Base-by-base conservation (phyloP, 30 jellyfish, hydroid and myxozoan species). In the Aurelia aurita complex sp. Pacific region DNA sequence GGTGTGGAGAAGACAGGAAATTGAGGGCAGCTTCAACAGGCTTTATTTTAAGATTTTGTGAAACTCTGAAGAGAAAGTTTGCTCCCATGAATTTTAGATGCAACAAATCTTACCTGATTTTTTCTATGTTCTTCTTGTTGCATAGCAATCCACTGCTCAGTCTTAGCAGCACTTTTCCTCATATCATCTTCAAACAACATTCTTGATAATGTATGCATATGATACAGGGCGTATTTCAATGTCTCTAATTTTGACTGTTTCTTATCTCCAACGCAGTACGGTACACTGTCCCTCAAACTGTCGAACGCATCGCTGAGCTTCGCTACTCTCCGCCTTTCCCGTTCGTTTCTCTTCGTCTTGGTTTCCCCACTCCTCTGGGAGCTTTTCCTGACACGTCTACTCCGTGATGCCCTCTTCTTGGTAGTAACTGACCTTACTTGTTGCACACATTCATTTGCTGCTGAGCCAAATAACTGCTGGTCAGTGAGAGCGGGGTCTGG, bases 281-380 rank as follows among this genome's bases (percentile, higher is more conserved):
- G 96, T 62, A 88, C 96, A 36, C 93, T 64, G 88, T 88, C 91
- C 35, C 91, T 78, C 50, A 88, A 64, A 88, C 83, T 88, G 61
- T 42, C 61, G 64, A 88, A 88, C 43, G 96, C 96, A 67, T 88
- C 91, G 42, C 96, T 88, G 77, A 88, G 87, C 42, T 88, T 88
- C 69, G 79, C 79, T 82, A 88, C 96, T 75, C 96, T 68, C 50
- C 91, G 60, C 60, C 96, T 70, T 38, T 88, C 96, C 53, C 96
- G 53, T 76, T 88, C 96, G 71, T 88, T 88, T 79, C 96, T 63
- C 79, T 88, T 88, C 67, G 73, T 85, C 88, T 88, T 88, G 61
- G 88, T 88, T 79, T 88, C 96, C 23, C 91, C 91, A 69, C 90
- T 69, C 60, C 96, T 57, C 57, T 69, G 80, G 2, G 83, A 80